Percentiles rank a stretch among this genome's conserved stretches.
Evolutionary conservation across 2,888 invertebrate species (phyloP).

Genomic region (Helicoverpa assulta): DNA sequence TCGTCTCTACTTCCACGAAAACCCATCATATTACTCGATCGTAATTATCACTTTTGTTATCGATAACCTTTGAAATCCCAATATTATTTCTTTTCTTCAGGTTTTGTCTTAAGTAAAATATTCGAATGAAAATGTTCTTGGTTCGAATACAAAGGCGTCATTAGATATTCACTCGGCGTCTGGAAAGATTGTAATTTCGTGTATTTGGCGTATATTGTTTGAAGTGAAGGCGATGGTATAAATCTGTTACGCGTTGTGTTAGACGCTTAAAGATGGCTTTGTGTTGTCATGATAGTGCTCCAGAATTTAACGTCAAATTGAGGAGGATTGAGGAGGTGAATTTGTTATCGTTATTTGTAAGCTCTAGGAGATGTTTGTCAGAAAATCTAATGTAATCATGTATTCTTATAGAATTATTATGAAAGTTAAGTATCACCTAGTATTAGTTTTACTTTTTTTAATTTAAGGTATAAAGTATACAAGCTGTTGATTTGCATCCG

Average conservation of each 20-base stretch:
- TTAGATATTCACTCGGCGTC: constrained; percentile 28
- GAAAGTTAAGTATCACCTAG: no score
- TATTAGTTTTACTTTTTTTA: no score
- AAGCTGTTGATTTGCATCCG: no score
- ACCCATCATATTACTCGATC: background rate
- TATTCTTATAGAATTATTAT: no score
- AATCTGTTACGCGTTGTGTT: constrained; percentile 31
- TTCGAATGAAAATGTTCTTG: constrained; percentile 22
- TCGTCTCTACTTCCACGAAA: background rate
- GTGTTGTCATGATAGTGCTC: constrained; percentile 20
- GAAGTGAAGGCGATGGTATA: constrained; percentile 26
- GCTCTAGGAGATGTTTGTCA: background rate
- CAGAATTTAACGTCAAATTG: constrained; percentile 21
- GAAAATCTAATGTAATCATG: no score
- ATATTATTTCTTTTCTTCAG: background rate
- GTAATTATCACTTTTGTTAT: background rate
- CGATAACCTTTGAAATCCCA: constrained; percentile 1
- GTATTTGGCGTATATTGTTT: constrained; percentile 44
- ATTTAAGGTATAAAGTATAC: no score
- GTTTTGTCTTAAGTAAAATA: constrained; percentile 9
- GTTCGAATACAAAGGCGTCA: constrained; percentile 29
- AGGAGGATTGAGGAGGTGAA: background rate
- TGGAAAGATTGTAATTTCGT: constrained; percentile 44
- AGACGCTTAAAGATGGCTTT: constrained; percentile 22
- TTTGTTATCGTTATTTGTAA: background rate